Percentiles rank a stretch among this genome's conserved stretches.
Evolutionary conservation across 2,797 vertebrate species (phyloP).

Genomic region (Malurus splendens): DNA sequence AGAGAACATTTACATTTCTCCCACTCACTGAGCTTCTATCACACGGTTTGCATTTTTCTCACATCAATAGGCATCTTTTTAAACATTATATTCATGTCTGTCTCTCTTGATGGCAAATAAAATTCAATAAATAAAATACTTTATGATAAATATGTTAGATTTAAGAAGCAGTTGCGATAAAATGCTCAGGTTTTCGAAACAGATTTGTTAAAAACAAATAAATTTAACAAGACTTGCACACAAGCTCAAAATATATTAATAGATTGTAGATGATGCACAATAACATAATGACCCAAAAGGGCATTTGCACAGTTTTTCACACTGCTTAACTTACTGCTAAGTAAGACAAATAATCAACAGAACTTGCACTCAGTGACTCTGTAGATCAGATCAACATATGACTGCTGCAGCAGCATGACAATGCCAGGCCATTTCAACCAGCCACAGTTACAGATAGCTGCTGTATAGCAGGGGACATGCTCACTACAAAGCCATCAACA

Average conservation of each 20-base stretch:
- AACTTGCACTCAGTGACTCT: constrained; percentile 56
- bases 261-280: constrained; percentile 54
- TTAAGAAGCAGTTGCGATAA: constrained; percentile 63
- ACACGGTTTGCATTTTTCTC: constrained; percentile 66
- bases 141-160: constrained; percentile 67
- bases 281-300: constrained; percentile 72
- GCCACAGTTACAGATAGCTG: constrained; percentile 13
- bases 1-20: constrained; percentile 71
- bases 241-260: constrained; percentile 61
- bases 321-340: constrained; percentile 66
- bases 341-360: constrained; percentile 45
- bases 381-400: constrained; percentile 57
- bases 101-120: constrained; percentile 73
- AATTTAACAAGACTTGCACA: constrained; percentile 62
- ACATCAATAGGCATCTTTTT: constrained; percentile 75
- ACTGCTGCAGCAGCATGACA: constrained; percentile 36
- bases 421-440: constrained; percentile 64
- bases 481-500: constrained; percentile 10
- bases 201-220: constrained; percentile 71
- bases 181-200: constrained; percentile 59
- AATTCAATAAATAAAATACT: constrained; percentile 72
- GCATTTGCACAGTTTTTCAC: constrained; percentile 67
- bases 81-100: constrained; percentile 73
- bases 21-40: constrained; percentile 69
- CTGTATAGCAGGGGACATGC: not conserved